Percentiles rank a stretch among this genome's conserved stretches.
phyloP scores from a whole-genome alignment of 1,140 invertebrate genomes.

The Dysdera silvatica region DNA sequence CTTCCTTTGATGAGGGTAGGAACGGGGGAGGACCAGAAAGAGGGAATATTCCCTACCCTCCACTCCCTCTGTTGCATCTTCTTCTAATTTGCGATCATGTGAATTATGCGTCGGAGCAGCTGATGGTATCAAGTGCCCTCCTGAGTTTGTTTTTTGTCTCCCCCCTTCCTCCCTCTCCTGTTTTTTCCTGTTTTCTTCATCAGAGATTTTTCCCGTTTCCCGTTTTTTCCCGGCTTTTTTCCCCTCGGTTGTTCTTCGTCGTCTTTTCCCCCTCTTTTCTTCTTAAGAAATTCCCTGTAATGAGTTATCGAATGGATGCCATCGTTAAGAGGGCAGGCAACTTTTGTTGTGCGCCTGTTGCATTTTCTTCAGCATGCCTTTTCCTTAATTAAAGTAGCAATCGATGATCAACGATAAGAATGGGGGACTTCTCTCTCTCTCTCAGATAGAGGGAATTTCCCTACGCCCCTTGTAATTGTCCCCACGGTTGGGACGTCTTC shows the following conservation, averaged over 20 bases:
- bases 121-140: conserved; percentile 13
- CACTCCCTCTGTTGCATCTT: conserved; percentile 23
- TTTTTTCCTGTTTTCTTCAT: background rate
- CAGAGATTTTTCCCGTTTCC: too few species aligned
- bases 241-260: background rate
- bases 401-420: conserved; percentile 1
- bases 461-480: background rate
- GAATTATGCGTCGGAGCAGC: conserved; percentile 16
- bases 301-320: conserved; percentile 22
- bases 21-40: too few species aligned
- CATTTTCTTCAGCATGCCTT: background rate
- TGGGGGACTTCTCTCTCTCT: background rate
- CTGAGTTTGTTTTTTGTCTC: conserved; percentile 4
- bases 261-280: background rate
- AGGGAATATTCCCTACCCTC: background rate
- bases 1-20: too few species aligned
- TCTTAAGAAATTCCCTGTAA: conserved; percentile 17
- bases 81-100: conserved; percentile 30
- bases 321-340: too few species aligned
- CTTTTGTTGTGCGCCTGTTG: conserved; percentile 12
- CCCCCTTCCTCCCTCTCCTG: background rate
- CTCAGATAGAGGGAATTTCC: background rate
- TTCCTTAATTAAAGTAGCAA: background rate
- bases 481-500: too few species aligned
- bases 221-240: too few species aligned